These are phyloP conservation scores for Strongylocentrotus purpuratus DNA, from an alignment of 35 echinoderm and acorn worm species.

Conservation along the genomic window DNA sequence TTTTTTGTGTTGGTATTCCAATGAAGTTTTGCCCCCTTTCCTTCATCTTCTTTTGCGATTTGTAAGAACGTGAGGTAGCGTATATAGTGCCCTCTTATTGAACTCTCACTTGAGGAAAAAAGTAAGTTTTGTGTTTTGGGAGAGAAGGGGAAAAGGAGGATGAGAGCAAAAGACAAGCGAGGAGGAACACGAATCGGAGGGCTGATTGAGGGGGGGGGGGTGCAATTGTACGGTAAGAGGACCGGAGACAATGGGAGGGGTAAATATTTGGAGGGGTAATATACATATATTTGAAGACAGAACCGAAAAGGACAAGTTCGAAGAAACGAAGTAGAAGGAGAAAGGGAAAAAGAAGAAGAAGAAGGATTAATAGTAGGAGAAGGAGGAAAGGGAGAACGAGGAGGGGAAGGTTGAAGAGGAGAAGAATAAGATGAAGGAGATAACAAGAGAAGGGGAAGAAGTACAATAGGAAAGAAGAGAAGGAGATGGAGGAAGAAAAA, in stretches of 20 bases:
- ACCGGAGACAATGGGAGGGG: too few species aligned
- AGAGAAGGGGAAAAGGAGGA: not conserved
- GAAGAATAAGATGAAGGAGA: not conserved
- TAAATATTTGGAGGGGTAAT: too few species aligned
- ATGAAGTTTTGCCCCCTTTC: not conserved
- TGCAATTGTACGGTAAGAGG: too few species aligned
- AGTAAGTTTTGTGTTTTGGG: not conserved
- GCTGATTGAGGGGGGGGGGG: too few species aligned
- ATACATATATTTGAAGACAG: too few species aligned
- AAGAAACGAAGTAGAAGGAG: too few species aligned
- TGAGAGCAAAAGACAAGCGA: too few species aligned
- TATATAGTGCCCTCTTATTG: not conserved
- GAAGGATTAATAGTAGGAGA: too few species aligned
- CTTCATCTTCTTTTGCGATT: not conserved
- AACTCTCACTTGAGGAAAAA: not conserved
- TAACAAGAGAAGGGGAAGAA: not conserved
- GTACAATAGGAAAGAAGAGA: not conserved
- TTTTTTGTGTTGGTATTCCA: not conserved
- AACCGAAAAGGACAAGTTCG: too few species aligned
- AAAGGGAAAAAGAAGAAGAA: too few species aligned
- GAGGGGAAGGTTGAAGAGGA: not conserved
- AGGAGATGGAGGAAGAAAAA: not conserved
- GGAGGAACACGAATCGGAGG: too few species aligned
- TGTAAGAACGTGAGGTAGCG: not conserved
- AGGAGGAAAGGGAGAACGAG: too few species aligned